Evolutionary conservation across 2,113 vertebrate genomes (phyloP), one percentile per base, ranked within the genome.

Genomic region (Ramphastos sulfuratus): DNA sequence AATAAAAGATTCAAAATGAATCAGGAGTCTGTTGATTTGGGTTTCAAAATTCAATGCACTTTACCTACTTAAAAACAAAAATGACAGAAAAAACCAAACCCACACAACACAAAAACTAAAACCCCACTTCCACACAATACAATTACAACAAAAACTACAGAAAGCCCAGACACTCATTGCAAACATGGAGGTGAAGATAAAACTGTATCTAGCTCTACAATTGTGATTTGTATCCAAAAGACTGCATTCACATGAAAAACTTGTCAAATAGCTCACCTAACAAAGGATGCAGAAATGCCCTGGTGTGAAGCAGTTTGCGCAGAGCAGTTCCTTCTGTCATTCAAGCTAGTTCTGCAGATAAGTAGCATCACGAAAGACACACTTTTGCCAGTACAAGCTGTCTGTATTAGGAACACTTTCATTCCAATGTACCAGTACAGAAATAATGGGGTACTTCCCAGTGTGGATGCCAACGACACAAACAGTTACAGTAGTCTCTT

Each of bases 401-500:
- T 37, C 37, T 64, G 59, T 33, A 33, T 60, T 31, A 82, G 31
- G 12, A 91, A 35, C 42, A 48, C 8, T 15, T 61, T 71, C 25
- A 64, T 8, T 44, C 17, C 31, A 54, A 69, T 1, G 3, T 16
- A 76, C 9, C 9, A 28, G 13, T 6, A 67, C 0, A 56, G 54
- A 89, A 94, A 78, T 50, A 70, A 86, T 0, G 2, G 18, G 25
- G 20, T 7, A 42, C 9, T 35, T 42, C 33, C 64, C 44, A 35
- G 15, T 1, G 8, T 15, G 31, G 71, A 69, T 33, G 82, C 25
- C 46, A 17, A 46, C 16, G 54, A 64, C 20, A 39, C 11, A 61
- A 73, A 80, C 0, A 83, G 33, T 64, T 10, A 27, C 4, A 60
- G 27, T 0, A 0, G 7, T n/a, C 35, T 72, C 30, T n/a, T 48